Evolutionary conservation across 2,888 invertebrate species (phyloP), one percentile per base, ranked within the genome.

Genomic region (Ethmia dodecea): DNA sequence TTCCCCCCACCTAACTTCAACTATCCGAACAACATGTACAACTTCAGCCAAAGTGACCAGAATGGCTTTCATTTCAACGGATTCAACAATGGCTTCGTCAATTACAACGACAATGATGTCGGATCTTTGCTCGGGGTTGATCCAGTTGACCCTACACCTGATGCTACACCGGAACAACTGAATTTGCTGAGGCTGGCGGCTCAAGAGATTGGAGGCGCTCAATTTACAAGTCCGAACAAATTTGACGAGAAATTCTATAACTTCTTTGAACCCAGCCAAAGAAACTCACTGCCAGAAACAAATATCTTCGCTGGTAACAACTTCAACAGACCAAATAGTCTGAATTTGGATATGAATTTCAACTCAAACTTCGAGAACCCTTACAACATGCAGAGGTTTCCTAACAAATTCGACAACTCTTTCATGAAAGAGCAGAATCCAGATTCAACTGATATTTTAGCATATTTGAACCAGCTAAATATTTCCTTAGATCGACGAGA

Each of bases 161-260:
- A 76, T 2, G 81, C 81, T 0, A 72, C 81, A 0, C 80, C 79
- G 2, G 86, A 83, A 55, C 86, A 87, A 45, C 52, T 87, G 0
- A 86, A 86, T 45, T 49, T 87, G 28, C 61, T 87, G 37, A 68
- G 86, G 49, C 55, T 87, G 12, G 87, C 87, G n/a, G 84, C 87
- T 3, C 86, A 86, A 57, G 81, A 86, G 49, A 83, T 86, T 1
- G 81, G 86, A 3, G 84, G 84, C 2, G 84, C 86, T 2, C 86
- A 86, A 42, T 84, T 84, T 57, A 51, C 74, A 20, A 75, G 11
- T 14, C 28, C 33, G n/a, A 79, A 63, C 36, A 71, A 76, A 50
- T 77, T 55, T 35, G 72, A 84, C 39, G 74, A 76, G 24, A 80
- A 78, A 59, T 76, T 56, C 50, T 83, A 76, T 52, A 80, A 81